Percentiles rank a stretch among this genome's conserved stretches.
phyloP scores from a whole-genome alignment of 2,113 vertebrate species.

The Acinonyx jubatus region DNA sequence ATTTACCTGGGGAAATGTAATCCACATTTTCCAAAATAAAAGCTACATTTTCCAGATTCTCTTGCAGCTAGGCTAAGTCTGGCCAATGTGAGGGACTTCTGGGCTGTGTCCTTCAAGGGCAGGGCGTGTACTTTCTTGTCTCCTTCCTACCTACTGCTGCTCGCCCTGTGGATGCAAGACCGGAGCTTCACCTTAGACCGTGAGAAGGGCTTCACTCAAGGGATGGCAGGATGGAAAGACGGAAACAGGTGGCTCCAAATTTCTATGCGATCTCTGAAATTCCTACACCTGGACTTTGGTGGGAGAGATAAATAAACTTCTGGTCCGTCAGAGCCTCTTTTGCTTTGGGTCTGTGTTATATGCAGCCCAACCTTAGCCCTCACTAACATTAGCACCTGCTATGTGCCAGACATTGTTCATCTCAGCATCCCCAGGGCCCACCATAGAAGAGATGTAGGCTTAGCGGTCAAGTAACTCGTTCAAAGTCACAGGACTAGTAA shows the following conservation, averaged over 20 bases:
- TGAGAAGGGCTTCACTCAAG: background rate
- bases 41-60: background rate
- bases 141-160: background rate
- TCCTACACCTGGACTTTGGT: background rate
- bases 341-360: background rate
- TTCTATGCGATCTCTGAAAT: background rate
- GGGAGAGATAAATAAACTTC: background rate
- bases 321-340: background rate
- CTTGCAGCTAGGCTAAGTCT: background rate
- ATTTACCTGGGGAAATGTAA: background rate
- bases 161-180: background rate
- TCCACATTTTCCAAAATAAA: background rate
- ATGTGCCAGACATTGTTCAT: background rate
- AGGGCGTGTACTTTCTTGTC: background rate
- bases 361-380: background rate
- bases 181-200: background rate
- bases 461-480: background rate
- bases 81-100: background rate
- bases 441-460: background rate
- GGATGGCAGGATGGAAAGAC: background rate
- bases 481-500: background rate
- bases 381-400: background rate
- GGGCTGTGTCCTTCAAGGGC: background rate
- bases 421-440: background rate
- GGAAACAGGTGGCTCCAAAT: background rate